Base-by-base conservation (phyloP, 2,113 vertebrate genomes). In the Anguilla japonica region DNA sequence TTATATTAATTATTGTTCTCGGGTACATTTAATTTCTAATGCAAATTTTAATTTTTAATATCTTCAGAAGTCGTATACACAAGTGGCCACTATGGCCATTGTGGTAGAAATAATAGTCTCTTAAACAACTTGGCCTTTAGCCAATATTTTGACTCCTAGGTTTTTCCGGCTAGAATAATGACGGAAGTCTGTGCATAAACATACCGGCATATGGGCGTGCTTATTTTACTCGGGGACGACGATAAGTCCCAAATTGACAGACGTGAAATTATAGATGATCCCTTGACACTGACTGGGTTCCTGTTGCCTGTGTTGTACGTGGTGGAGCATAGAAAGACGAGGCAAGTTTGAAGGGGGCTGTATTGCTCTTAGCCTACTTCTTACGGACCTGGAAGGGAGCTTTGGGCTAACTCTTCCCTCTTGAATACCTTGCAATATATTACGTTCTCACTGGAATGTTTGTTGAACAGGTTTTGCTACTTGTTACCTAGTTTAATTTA, bases 271-370 rank as follows among this genome's bases (percentile, higher is more conserved):
- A 75, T 34, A 34, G 71, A 75, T 75, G n/a, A 75, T 34, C 71
- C 71, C 71, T 75, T 34, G 11, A 26, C n/a, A 75, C 15, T 60
- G 57, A 20, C 0, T 46, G 43, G 43, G 43, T 46, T 67, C 60
- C 8, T 67, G 22, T 26, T 26, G n/a, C 6, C 26, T n/a, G 26
- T 75, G 71, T 67, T 67, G 60, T 67, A 34, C 26, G 71, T 13
- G 22, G 5, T 67, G 60, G n/a, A 34, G 71, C 71, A 50, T 26
- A 79, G 43, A 29, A 8, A 39, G 71, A 53, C n/a, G 81, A 50
- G 84, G 84, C 29, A 79, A 79, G 71, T 85, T 85, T 85, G 78
- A 85, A 80, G 84, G 8, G 84, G 39, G 29, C 71, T 18, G 41
- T 22, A 29, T 46, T 22, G 0, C n/a, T 29, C 29, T 79, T 34